These are phyloP conservation scores for Ecdyonurus torrentis DNA, from an alignment of 2,888 invertebrate genomes.

Conservation along the genomic window DNA sequence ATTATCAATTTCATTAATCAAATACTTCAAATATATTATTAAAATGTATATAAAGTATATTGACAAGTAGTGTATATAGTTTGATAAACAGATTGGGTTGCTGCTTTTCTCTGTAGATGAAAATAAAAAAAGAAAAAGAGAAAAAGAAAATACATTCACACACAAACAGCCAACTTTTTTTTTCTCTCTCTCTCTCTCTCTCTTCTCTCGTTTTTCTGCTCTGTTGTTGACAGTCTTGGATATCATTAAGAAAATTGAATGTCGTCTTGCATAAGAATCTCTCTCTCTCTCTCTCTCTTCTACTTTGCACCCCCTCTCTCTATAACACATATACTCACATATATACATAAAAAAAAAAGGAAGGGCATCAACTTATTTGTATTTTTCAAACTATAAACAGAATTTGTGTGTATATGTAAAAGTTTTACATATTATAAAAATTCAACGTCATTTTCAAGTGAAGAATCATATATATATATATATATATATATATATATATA, in stretches of 20 bases:
- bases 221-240: slow-evolving; percentile 15
- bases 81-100: neutral
- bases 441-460: no score
- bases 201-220: neutral
- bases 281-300: neutral
- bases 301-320: no score
- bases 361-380: no score
- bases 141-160: neutral
- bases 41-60: neutral
- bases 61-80: neutral
- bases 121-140: neutral
- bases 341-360: no score
- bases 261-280: slow-evolving; percentile 13
- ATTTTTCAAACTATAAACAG: no score
- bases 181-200: neutral
- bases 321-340: no score
- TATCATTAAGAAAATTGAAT: slow-evolving; percentile 22
- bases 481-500: no score
- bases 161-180: neutral
- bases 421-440: no score
- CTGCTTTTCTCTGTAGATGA: neutral
- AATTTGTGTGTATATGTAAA: no score
- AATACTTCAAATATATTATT: neutral
- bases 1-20: no score
- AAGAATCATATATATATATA: no score